Base-by-base conservation (phyloP, 2,888 invertebrate genomes). In the Aphrophora alni region DNA sequence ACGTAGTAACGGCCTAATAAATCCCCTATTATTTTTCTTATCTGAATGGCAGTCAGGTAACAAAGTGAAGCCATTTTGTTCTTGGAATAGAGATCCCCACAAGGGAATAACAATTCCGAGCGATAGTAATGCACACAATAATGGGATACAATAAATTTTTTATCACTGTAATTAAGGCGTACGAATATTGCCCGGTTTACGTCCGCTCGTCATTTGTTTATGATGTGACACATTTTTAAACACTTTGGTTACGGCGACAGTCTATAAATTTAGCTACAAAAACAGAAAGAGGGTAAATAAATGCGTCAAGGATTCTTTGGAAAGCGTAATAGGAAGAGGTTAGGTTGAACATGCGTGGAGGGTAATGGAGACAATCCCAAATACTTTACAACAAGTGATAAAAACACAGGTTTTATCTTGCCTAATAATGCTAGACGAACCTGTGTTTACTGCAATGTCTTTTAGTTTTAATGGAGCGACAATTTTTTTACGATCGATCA, bases 231-330 rank as follows among this genome's bases (percentile, higher is more conserved):
- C 59, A 21, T 59, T 59, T 59, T 21, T 59, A 59, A 59, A 59
- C 59, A 59, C 59, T 59, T 59, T 59, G 59, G 59, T 59, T 59
- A 59, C 59, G 59, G 59, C n/a, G 59, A 4, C 21, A 21, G 59
- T 59, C 59, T 21, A 59, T 59, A 59, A 59, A 59, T 59, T 59
- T n/a, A 59, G 59, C 59, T 59, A 59, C 59, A 59, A 59, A 59
- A n/a, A 44, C 5, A 33, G 33, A 7, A 14, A 14, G 17, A 21
- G 21, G 21, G 59, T 59, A 59, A 59, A 59, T 59, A 59, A 59
- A 21, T 59, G 2, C 59, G 21, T 4, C 5, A 21, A 21, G 59
- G 59, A 21, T 21, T 21, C 10, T 21, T 59, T 44, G 44, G 17
- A 44, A 33, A 17, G 10, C 4, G 33, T 10, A 33, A 4, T 7